Base-by-base conservation (phyloP, 1,140 invertebrate genomes). In the Sminthurides bifidus region DNA sequence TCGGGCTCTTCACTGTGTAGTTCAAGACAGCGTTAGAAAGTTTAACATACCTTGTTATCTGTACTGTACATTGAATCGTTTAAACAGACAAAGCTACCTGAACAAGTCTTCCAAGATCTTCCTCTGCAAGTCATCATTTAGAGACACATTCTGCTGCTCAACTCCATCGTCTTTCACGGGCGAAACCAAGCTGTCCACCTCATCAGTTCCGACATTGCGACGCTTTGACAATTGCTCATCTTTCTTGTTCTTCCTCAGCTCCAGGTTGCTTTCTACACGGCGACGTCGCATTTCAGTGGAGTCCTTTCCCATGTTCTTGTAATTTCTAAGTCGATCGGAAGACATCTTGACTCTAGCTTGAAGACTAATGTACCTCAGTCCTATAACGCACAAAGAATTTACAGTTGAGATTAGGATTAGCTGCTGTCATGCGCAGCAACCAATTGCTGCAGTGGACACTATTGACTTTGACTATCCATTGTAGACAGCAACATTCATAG, bases 201-300 rank as follows among this genome's bases (percentile, higher is more conserved):
- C 72, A 33, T 72, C 70, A 5, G 76, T 69, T 46, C 75, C 74
- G 27, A 97, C 82, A 67, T 96, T 96, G 51, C 95, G 77, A 41
- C 91, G 75, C 74, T 98, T 98, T 1, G 86, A 75, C n/a, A 98
- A 73, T 67, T 93, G 90, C 66, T 98, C 92, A 73, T 98, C 92
- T 68, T 94, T 88, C 40, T 87, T 85, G 4, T 84, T 82, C 75
- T 96, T 98, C 15, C 95, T 75, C 6, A 98, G 73, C 64, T 94
- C 87, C 12, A 97, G 81, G 6, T 82, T 87, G 21, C 87, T 78
- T 70, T 96, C 91, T 65, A 79, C 83, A 56, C 94, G 78, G 56
- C 89, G 80, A 62, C 90, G 78, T 53, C 93, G 80, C 69, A 93
- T n/a, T n/a, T n/a, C n/a, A n/a, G n/a, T 72, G 24, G 65, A 63